These are phyloP conservation scores for Leptarthrus brevirostris DNA, from an alignment of 2,888 invertebrate genomes.

Conservation along the genomic window DNA sequence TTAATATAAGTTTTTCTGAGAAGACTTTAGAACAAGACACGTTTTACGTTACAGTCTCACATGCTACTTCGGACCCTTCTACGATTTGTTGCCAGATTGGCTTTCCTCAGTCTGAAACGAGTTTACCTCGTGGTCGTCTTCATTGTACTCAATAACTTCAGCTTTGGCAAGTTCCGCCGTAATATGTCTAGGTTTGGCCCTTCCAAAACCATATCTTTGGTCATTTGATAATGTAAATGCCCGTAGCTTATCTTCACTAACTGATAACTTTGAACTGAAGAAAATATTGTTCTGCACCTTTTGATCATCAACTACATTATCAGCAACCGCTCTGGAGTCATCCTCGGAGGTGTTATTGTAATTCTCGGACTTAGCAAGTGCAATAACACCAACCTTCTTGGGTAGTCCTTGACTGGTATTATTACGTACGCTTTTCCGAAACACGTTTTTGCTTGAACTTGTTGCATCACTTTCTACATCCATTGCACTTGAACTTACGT, in stretches of 20 bases:
- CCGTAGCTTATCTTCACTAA: slow-evolving; percentile 50
- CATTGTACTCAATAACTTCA: slow-evolving; percentile 43
- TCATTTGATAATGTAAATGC: slow-evolving; percentile 6
- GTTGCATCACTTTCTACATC: not conserved
- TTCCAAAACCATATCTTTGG: slow-evolving; percentile 41
- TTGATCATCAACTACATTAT: not conserved
- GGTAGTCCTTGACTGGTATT: not conserved
- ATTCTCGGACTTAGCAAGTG: not conserved
- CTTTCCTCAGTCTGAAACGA: no score
- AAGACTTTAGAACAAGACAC: no score
- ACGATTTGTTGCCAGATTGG: no score
- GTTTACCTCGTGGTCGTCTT: not conserved
- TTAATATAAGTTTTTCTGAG: no score
- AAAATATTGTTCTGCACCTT: slow-evolving; percentile 8
- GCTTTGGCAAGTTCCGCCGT: slow-evolving; percentile 35
- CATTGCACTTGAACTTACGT: not conserved
- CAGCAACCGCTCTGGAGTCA: not conserved
- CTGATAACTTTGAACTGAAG: slow-evolving; percentile 21
- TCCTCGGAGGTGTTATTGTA: not conserved
- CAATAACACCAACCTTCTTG: not conserved
- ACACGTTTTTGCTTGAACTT: not conserved
- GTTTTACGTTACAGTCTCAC: not conserved
- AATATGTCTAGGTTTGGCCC: slow-evolving; percentile 48
- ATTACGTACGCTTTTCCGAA: not conserved
- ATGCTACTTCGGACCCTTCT: no score